Evolutionary conservation across 2,113 vertebrate genomes (phyloP), one percentile per base, ranked within the genome.

Genomic region (Vireo altiloquus): DNA sequence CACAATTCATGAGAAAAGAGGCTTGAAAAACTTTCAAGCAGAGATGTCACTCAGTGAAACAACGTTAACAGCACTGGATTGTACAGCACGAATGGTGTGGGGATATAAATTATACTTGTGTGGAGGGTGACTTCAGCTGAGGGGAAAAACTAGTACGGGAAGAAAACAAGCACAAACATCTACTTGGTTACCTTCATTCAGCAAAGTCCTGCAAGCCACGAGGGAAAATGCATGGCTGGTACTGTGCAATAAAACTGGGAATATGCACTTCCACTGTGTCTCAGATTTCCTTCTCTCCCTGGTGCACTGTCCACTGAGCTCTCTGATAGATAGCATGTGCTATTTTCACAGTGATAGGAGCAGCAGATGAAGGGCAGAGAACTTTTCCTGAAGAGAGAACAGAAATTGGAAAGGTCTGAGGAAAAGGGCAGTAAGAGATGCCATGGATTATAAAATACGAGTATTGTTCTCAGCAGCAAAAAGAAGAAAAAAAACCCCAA

Each of bases 301-400:
- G 3, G 8, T 21, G 53, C 7, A 11, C 9, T 0, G 0, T 8
- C 13, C 12, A 8, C 1, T 35, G 42, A 15, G 11, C 25, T 10
- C 13, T 47, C 27, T 5, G 3, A 15, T 1, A 72, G 7, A 31
- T 1, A 22, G 3, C 7, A 37, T 5, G 9, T 27, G 22, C 37
- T 37, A 1, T 52, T 52, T 59, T 11, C 49, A 87, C 42, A 39
- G 33, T 12, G 42, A n/a, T 6, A 63, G 64, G 12, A 59, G 14
- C 25, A 66, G 65, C 9, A 79, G 35, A 52, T 30, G 19, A 70
- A 24, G 12, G 75, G 8, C 39, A 78, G 47, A 68, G 33, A 76
- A 39, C 31, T 64, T 70, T 46, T 61, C 25, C 61, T 87, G 53
- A 68, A 76, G n/a, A 71, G 37, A 6, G 15, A 7, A 15, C 52